Base-by-base conservation (phyloP, 2,888 invertebrate genomes). In the Drosophila falleni region DNA sequence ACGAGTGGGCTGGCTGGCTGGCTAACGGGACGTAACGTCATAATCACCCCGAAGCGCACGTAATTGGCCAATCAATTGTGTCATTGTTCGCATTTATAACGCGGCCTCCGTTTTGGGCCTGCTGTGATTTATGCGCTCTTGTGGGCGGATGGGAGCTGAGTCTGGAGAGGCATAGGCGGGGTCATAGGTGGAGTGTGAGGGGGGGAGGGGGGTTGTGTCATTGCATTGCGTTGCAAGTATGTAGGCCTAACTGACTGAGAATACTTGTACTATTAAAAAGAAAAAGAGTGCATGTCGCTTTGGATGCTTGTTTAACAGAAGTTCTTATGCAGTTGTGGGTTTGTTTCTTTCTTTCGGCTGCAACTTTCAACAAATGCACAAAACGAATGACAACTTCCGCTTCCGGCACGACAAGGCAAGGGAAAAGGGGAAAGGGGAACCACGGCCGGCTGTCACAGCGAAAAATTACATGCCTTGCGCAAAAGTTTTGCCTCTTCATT, bases 61-160 rank as follows among this genome's bases (percentile, higher is more conserved):
- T 92, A 92, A 92, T 92, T 92, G 92, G 92, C 92, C 92, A 92
- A 92, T 92, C 92, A 92, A 92, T 92, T 83, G 89, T 83, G 83
- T 83, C 83, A 83, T 83, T 83, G 83, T 83, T 83, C 83, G 89
- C 83, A 83, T 83, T 83, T 83, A 83, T 83, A 89, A 83, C 83
- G 89, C 89, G 83, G 87, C 81, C 89, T 81, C 60, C 59, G 74
- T 39, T 39, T 63, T 16, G 63, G 67, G 46, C 85, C 69, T 9
- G 70, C 74, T 61, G 89, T 89, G 88, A 91, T 91, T 91, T 91
- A 89, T 91, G 78, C 71, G 58, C 51, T 51, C 56, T 47, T 66
- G 75, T 58, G 74, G 71, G 63, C 29, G 51, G 33, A 55, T 59
- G 56, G 74, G 55, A 41, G 23, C 31, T 37, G 41, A 16, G n/a